Percentiles rank a stretch among this genome's conserved stretches.
These are phyloP conservation scores for Scopus umbretta DNA, from an alignment of 2,113 vertebrate genomes.

Conservation along the genomic window DNA sequence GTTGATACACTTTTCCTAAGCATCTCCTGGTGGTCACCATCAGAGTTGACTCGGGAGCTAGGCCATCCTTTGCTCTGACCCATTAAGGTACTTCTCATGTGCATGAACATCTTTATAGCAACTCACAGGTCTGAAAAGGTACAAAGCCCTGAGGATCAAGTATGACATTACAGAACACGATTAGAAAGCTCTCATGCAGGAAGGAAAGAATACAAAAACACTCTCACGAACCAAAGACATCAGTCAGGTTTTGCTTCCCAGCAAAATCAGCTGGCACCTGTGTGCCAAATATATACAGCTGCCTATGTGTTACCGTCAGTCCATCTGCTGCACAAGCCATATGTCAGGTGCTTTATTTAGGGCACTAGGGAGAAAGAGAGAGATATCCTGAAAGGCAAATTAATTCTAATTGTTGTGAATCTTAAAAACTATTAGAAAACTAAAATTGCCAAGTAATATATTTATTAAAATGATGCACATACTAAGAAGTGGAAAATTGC, in stretches of 20 bases:
- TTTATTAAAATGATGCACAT: neutral
- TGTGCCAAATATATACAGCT: neutral
- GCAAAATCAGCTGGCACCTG: neutral
- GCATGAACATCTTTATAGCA: neutral
- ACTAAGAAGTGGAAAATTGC: neutral
- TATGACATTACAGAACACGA: fast-evolving
- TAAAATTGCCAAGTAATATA: neutral
- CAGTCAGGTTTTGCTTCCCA: neutral
- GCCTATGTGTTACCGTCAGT: neutral
- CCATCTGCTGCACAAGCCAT: neutral
- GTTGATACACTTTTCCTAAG: neutral
- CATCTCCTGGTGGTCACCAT: neutral
- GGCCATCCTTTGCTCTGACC: neutral
- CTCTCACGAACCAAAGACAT: neutral
- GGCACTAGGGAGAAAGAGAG: neutral
- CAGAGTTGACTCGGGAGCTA: neutral
- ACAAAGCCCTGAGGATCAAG: neutral
- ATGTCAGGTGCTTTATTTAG: neutral
- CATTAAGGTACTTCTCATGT: neutral
- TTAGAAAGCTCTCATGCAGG: neutral
- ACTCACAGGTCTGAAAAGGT: neutral
- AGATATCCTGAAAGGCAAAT: neutral
- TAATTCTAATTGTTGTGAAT: conserved; percentile 10
- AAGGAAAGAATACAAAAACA: neutral
- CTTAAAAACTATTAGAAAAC: neutral